Evolutionary conservation across 2,113 vertebrate genomes (phyloP), one percentile per base, ranked within the genome.

Genomic region (Pseudorhombus dupliciocellatus): DNA sequence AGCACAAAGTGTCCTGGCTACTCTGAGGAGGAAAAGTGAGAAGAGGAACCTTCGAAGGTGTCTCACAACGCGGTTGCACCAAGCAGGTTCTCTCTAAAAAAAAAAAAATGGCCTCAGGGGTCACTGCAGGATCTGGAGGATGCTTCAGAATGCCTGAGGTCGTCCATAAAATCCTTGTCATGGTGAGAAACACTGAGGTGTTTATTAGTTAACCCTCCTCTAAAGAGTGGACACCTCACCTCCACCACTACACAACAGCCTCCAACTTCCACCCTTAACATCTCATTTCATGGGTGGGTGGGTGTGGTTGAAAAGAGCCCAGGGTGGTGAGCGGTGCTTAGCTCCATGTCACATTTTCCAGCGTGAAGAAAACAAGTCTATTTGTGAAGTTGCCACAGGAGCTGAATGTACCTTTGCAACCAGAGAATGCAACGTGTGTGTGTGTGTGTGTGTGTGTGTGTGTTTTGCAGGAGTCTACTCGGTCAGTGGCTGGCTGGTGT

Each of bases 351-450:
- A 77, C 75, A 69, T 84, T 91, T 93, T 93, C 92, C 91, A 77
- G 63, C 20, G 53, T 66, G 70, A 77, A 79, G 86, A 93, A 90
- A 93, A 92, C 87, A 91, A 88, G 86, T 90, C 83, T 90, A 80
- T 93, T 90, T 88, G 79, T 89, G 76, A 80, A 70, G 75, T 65
- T 51, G 66, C 83, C 71, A 81, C 85, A 75, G 67, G 87, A 89
- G 84, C 86, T 83, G 76, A 90, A 26, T 88, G 90, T 88, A 91
- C 90, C 90, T 90, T 87, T 76, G 73, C 78, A 70, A 37, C 40
- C 72, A 67, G 66, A 87, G 68, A 2, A 1, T 62, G 64, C 69
- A 71, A 60, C 48, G 56, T 75, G 70, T 61, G 51, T 42, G 55
- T 40, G n/a, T 59, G 70, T 57, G n/a, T 63, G 62, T 50, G 37